Evolutionary conservation across 2,888 invertebrate genomes (phyloP), one percentile per base, ranked within the genome.

Genomic region (Diplazon laetatorius): DNA sequence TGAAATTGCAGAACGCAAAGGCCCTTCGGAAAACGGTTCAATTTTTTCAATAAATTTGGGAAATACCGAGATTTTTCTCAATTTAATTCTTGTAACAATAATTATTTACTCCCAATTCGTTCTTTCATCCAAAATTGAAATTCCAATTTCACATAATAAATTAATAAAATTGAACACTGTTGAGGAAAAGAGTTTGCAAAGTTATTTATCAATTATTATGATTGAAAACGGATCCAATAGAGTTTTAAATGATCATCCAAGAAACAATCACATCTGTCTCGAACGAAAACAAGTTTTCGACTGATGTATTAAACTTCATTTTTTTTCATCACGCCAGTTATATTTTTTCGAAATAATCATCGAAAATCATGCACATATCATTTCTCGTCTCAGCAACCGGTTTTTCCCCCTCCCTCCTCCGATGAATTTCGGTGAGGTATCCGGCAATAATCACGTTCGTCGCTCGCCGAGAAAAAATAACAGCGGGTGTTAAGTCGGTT

Each of bases 401-500:
- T 55, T 55, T 35, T 35, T 14, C 30, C 30, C 55, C n/a, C n/a
- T n/a, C n/a, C n/a, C n/a, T n/a, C n/a, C n/a, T n/a, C n/a, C 55
- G 9, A 16, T 16, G 9, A 20, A 14, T 55, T 30, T 55, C 10
- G 30, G 35, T 55, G 30, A 55, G 30, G 14, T 16, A 55, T 55
- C 35, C 55, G 16, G 30, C 55, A 55, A 55, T 25, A 30, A 55
- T 16, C 30, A 10, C 14, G n/a, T n/a, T 39, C 39, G 50, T 14
- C 12, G n/a, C 44, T 50, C 25, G 18, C 30, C 14, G 25, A n/a
- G 42, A 55, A 22, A 35, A 66, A 8, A 30, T 30, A 30, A 68
- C 14, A 55, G 10, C 57, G 57, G 30, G 22, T 35, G 68, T 69
- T 69, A 69, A 69, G 18, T 44, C 35, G 12, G 68, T 68, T 68